phyloP scores from a whole-genome alignment of 2,113 vertebrate species.

The Sinocyclocheilus rhinocerous region DNA sequence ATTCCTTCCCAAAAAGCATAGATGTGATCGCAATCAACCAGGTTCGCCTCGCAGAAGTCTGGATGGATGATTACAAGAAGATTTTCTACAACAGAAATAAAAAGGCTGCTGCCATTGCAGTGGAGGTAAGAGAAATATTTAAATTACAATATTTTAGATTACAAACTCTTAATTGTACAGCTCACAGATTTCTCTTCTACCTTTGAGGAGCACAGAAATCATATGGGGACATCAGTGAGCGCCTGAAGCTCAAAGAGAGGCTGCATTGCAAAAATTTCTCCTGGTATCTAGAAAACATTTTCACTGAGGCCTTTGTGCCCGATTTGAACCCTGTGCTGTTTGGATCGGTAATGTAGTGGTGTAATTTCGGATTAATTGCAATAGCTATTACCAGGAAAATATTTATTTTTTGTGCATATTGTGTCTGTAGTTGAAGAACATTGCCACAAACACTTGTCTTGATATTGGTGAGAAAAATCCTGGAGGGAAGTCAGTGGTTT shows the following conservation, averaged over 20 bases:
- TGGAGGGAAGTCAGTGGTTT: constrained; percentile 72
- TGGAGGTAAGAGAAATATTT: constrained; percentile 68
- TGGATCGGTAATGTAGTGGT: constrained; percentile 75
- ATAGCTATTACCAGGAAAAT: neutral
- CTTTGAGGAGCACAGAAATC: constrained; percentile 71
- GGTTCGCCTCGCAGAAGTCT: constrained; percentile 87
- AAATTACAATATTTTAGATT: neutral
- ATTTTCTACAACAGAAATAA: constrained; percentile 83
- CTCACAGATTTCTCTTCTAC: constrained; percentile 34
- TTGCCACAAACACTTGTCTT: constrained; percentile 72
- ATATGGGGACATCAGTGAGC: constrained; percentile 81
- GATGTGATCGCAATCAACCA: constrained; percentile 79
- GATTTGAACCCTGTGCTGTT: constrained; percentile 76
- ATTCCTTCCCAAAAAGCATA: constrained; percentile 80
- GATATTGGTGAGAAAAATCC: constrained; percentile 76
- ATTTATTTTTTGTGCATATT: neutral
- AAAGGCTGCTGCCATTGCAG: constrained; percentile 77
- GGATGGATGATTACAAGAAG: constrained; percentile 64
- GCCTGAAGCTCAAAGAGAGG: constrained; percentile 75
- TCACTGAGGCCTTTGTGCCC: constrained; percentile 83
- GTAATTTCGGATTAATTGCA: neutral
- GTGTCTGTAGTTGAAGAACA: constrained; percentile 77
- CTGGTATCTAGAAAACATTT: constrained; percentile 84
- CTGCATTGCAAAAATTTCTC: constrained; percentile 83
- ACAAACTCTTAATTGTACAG: neutral